These are phyloP conservation scores for Acanthurus leucopareius DNA, from an alignment of 2,797 vertebrate species.

Conservation along the genomic window DNA sequence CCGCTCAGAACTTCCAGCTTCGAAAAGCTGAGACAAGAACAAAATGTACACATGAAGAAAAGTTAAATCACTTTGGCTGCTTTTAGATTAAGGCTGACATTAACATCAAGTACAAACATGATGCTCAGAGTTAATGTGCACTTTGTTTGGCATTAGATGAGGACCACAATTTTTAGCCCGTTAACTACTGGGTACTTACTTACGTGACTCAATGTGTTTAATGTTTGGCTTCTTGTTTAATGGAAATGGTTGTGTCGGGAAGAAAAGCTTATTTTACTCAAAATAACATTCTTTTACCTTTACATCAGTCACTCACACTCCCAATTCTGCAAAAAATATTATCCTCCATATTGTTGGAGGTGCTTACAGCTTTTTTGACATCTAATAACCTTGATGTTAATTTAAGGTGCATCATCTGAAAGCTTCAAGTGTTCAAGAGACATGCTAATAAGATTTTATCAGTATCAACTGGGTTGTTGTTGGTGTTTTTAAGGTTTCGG, in stretches of 20 bases:
- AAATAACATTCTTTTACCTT: background rate
- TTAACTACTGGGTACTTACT: background rate
- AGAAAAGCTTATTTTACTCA: background rate
- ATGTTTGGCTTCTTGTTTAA: background rate
- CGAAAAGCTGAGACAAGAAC: slow-evolving; percentile 7
- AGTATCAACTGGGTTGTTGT: no score
- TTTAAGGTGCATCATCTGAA: no score
- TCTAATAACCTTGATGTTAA: no score
- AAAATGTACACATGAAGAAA: slow-evolving; percentile 17
- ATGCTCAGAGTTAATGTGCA: background rate
- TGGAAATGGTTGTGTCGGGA: background rate
- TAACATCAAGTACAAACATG: slow-evolving; percentile 3
- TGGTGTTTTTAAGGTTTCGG: no score
- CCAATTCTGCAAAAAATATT: no score
- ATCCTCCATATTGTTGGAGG: no score
- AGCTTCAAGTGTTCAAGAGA: no score
- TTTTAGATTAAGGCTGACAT: background rate
- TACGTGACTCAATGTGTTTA: background rate
- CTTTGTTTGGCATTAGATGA: background rate
- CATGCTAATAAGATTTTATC: no score
- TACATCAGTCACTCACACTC: no score
- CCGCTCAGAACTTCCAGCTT: background rate
- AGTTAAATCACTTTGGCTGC: background rate
- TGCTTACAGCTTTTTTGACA: no score
- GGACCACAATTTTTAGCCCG: background rate